Evolutionary conservation across 2,113 vertebrate species (phyloP).

Genomic region (Corythornis cristatus): DNA sequence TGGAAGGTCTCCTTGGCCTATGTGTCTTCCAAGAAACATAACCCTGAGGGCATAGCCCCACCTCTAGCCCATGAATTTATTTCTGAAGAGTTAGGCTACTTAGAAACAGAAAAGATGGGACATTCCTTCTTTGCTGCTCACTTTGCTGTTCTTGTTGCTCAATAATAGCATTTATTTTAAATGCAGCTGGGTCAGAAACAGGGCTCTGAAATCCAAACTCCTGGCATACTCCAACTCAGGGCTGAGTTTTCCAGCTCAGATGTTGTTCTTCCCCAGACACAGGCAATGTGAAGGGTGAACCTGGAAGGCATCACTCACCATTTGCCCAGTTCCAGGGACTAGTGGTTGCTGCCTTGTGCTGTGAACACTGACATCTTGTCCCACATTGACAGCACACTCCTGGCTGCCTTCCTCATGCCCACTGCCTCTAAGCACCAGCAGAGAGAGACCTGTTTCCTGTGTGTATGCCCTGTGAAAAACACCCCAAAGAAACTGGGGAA

Average conservation of each 20-base stretch:
- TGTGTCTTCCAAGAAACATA: background rate
- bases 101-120: background rate
- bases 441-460: background rate
- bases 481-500: background rate
- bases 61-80: background rate
- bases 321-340: background rate
- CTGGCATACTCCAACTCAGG: background rate
- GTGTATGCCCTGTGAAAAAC: background rate
- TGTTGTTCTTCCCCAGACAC: background rate
- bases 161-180: background rate
- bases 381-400: accelerated
- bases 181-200: background rate
- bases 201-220: background rate
- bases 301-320: background rate
- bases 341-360: background rate
- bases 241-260: background rate
- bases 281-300: background rate
- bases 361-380: background rate
- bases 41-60: background rate
- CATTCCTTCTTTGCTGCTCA: background rate
- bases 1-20: background rate
- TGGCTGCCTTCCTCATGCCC: background rate
- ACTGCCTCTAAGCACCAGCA: background rate
- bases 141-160: background rate
- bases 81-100: background rate